Base-by-base conservation (phyloP, 2,888 invertebrate species). In the Phymatocera aterrima region DNA sequence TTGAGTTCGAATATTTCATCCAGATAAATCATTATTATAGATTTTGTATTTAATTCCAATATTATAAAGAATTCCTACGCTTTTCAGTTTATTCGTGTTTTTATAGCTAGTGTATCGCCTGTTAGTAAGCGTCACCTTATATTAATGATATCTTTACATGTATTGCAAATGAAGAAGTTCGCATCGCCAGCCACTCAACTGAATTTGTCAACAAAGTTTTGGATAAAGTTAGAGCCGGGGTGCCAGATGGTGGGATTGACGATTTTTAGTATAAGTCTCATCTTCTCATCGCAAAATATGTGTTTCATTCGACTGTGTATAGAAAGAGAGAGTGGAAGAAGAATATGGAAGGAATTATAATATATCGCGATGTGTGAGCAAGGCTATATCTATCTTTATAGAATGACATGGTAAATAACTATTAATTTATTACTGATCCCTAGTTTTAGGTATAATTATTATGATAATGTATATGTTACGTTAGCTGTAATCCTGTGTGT, bases 191-290 rank as follows among this genome's bases (percentile, higher is more conserved):
- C 77, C 94, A 95, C 85, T 96, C 98, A 68, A 97, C 98, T 12
- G 98, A 98, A 85, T 98, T 96, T 91, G 98, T 99, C 54, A 98
- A 98, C 91, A 95, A 94, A 91, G 95, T 98, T 79, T 92, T 98
- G 91, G 97, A 97, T 80, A 97, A 96, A 90, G 95, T 98, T 77
- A 96, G 94, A 91, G 91, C 93, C 80, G 98, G 97, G 43, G 94
- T 95, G 87, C 93, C 94, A 77, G 94, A 94, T 84, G 96, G 96
- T 83, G 96, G 96, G 77, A 91, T 97, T 82, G 95, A 95, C 85
- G 96, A 96, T 82, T 91, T 95, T 86, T 93, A 94, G 87, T 88
- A 86, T 72, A 81, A 79, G 68, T 77, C n/a, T n/a, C n/a, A n/a
- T 75, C 40, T 43, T 61, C 57, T 77, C 70, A 79, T 78, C 78